phyloP scores from a whole-genome alignment of 2,113 vertebrate species.

The Ifrita kowaldi region DNA sequence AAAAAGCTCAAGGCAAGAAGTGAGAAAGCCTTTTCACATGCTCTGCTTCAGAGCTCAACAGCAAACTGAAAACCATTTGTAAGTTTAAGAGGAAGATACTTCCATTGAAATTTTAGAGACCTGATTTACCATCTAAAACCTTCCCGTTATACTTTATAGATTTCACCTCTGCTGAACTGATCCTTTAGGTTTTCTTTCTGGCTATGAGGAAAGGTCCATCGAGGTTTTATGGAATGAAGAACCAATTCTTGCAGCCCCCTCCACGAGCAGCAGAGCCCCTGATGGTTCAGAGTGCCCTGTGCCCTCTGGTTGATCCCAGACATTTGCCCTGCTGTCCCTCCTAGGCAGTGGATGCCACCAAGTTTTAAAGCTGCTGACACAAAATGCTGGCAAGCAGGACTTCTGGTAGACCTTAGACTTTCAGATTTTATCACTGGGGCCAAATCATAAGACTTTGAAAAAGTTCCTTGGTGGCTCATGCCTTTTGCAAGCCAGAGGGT shows the following conservation, averaged over 20 bases:
- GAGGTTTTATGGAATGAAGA: neutral
- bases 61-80: neutral
- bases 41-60: neutral
- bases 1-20: neutral
- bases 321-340: neutral
- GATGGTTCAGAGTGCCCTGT: neutral
- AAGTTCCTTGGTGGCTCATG: neutral
- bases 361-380: neutral
- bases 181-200: neutral
- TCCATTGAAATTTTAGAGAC: neutral
- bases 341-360: neutral
- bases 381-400: neutral
- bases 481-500: neutral
- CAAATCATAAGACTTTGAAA: neutral
- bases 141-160: neutral
- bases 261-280: neutral
- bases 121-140: neutral
- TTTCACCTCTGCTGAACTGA: neutral
- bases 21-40: neutral
- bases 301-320: neutral
- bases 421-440: neutral
- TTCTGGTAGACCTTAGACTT: neutral
- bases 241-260: neutral
- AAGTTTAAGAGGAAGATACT: neutral
- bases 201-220: neutral